Percentiles rank a stretch among this genome's conserved stretches.
Evolutionary conservation across 2,113 vertebrate species (phyloP).

Genomic region (Lampris megalopsis): DNA sequence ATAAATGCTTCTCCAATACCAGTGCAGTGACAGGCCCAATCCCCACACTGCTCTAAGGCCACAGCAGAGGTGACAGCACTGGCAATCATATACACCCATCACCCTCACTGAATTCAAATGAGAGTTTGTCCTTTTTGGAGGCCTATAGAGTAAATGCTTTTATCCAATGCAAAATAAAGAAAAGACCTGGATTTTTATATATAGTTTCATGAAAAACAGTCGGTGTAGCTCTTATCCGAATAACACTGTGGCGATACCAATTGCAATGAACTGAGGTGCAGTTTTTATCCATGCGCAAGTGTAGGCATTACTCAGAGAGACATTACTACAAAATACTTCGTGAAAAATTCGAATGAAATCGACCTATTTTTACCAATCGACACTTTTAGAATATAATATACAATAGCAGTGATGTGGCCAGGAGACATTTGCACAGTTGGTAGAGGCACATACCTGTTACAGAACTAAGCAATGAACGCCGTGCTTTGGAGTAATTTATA

Average conservation of each 20-base stretch:
- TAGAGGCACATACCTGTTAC: too few species aligned
- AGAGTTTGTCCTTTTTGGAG: constrained; percentile 29
- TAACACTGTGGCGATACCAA: neutral
- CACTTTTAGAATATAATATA: too few species aligned
- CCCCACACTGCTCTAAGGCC: constrained; percentile 45
- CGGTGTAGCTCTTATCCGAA: neutral
- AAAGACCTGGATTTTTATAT: neutral
- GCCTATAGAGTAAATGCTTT: constrained; percentile 22
- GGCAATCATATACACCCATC: constrained; percentile 57
- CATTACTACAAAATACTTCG: neutral
- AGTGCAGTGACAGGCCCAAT: constrained; percentile 57
- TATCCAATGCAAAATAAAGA: constrained; percentile 6
- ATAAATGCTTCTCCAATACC: constrained; percentile 58
- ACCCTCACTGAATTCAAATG: constrained; percentile 47
- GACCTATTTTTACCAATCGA: too few species aligned
- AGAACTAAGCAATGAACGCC: too few species aligned
- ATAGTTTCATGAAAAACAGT: neutral
- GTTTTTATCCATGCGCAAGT: neutral
- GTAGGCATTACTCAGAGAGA: neutral
- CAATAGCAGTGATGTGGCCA: too few species aligned
- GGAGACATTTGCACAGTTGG: too few species aligned
- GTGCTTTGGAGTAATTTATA: too few species aligned
- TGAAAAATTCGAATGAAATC: too few species aligned
- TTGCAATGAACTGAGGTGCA: neutral
- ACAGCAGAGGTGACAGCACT: constrained; percentile 56